A percentile compares a stretch with the other conserved stretches of the same genome.
These are phyloP conservation scores for Florisuga fusca DNA, from an alignment of 2,797 vertebrate genomes.

Conservation along the genomic window DNA sequence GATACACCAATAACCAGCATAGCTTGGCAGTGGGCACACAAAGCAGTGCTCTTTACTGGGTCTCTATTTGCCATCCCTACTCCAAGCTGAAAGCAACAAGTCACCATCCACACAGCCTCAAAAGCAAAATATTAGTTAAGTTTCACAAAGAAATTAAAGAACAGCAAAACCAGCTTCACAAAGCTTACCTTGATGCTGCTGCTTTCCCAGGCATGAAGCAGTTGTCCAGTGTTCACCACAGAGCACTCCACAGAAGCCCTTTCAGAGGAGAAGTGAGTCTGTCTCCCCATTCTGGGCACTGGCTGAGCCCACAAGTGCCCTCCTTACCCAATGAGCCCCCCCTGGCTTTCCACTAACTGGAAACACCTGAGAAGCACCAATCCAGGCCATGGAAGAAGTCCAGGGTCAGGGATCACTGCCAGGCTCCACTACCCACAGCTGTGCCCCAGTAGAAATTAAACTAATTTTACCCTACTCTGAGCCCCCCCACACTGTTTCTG, in stretches of 20 bases:
- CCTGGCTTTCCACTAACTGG: not conserved
- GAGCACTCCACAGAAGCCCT: not conserved
- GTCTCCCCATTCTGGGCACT: fast-evolving
- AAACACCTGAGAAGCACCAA: not conserved
- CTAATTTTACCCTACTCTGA: too few relatives aligned
- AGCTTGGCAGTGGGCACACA: not conserved
- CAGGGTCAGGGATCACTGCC: too few relatives aligned
- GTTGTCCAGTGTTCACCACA: fast-evolving
- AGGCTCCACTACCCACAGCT: too few relatives aligned
- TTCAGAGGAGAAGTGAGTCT: fast-evolving
- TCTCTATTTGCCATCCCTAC: not conserved
- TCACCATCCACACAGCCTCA: not conserved
- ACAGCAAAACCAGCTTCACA: not conserved
- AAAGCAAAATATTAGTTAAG: not conserved
- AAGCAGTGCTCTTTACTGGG: not conserved
- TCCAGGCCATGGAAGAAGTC: not conserved
- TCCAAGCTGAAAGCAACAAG: not conserved
- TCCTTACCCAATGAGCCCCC: not conserved
- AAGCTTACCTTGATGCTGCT: not conserved
- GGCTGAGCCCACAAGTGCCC: not conserved
- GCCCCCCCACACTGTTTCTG: too few relatives aligned
- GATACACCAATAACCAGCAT: not conserved
- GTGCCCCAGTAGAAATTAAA: too few relatives aligned
- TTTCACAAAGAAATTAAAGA: not conserved
- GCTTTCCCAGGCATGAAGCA: not conserved